Evolutionary conservation across 92 coral and sea anemone species (phyloP).

Genomic region (Pocillopora meandrina): DNA sequence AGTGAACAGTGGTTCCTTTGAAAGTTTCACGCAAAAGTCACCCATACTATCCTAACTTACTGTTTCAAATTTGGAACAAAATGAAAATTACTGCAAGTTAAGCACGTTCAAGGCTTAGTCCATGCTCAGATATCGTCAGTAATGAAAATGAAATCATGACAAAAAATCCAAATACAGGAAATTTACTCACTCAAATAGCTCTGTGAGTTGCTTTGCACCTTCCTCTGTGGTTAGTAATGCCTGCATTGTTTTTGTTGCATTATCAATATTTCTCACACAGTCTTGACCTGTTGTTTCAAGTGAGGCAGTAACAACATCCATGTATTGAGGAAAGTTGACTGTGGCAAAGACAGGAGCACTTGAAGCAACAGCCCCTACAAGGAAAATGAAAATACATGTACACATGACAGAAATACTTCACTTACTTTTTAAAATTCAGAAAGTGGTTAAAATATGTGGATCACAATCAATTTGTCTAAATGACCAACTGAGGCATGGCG

Average conservation of each 20-base stretch:
- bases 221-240: slow-evolving; percentile 65
- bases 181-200: slow-evolving; percentile 69
- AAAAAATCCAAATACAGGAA: neutral
- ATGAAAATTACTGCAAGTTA: no score
- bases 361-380: slow-evolving; percentile 92
- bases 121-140: no score
- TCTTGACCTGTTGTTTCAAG: slow-evolving; percentile 85
- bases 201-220: slow-evolving; percentile 74
- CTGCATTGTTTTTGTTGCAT: slow-evolving; percentile 76
- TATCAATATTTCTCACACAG: slow-evolving; percentile 78
- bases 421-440: no score
- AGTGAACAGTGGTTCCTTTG: no score
- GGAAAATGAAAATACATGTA: neutral
- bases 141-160: neutral
- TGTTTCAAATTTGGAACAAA: no score
- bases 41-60: no score
- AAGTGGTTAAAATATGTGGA: no score
- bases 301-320: slow-evolving; percentile 94
- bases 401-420: neutral
- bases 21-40: no score
- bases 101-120: no score
- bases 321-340: slow-evolving; percentile 82
- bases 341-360: slow-evolving; percentile 95
- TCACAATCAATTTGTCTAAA: no score
- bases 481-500: no score